phyloP scores from a whole-genome alignment of 2,888 invertebrate species.

The Pelosia muscerda region DNA sequence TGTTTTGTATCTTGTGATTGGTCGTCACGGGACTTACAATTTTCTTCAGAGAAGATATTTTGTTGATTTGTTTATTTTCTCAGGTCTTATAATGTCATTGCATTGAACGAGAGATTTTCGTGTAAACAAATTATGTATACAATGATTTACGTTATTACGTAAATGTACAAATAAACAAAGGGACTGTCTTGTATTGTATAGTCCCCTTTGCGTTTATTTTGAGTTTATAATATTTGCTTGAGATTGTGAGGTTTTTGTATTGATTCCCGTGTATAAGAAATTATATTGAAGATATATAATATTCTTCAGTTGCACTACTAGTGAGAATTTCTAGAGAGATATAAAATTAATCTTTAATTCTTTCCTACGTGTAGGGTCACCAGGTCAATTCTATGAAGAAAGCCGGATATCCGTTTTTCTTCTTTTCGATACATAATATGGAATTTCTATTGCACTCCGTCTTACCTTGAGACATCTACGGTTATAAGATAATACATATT shows the following conservation, averaged over 20 bases:
- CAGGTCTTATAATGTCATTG: constrained; percentile 30
- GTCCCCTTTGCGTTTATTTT: not conserved
- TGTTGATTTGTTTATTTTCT: constrained; percentile 51
- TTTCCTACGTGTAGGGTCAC: too few relatives aligned
- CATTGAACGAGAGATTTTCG: constrained; percentile 14
- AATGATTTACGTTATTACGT: constrained; percentile 4
- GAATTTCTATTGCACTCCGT: too few relatives aligned
- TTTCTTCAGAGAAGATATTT: constrained; percentile 41
- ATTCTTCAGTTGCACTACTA: not conserved
- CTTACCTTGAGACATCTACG: too few relatives aligned
- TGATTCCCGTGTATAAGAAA: not conserved
- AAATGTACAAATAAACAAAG: constrained; percentile 2
- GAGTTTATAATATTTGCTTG: too few relatives aligned
- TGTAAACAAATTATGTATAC: constrained; percentile 12
- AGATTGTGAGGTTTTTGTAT: not conserved
- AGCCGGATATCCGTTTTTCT: too few relatives aligned
- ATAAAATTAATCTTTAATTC: not conserved
- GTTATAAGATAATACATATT: too few relatives aligned
- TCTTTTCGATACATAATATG: too few relatives aligned
- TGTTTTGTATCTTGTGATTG: constrained; percentile 29
- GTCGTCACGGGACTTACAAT: constrained; percentile 36
- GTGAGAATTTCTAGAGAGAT: not conserved
- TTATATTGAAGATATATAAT: not conserved
- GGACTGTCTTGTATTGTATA: not conserved
- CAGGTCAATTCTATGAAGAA: too few relatives aligned